Evolutionary conservation across 2,888 invertebrate species (phyloP).

Genomic region (Nomada ruficornis): DNA sequence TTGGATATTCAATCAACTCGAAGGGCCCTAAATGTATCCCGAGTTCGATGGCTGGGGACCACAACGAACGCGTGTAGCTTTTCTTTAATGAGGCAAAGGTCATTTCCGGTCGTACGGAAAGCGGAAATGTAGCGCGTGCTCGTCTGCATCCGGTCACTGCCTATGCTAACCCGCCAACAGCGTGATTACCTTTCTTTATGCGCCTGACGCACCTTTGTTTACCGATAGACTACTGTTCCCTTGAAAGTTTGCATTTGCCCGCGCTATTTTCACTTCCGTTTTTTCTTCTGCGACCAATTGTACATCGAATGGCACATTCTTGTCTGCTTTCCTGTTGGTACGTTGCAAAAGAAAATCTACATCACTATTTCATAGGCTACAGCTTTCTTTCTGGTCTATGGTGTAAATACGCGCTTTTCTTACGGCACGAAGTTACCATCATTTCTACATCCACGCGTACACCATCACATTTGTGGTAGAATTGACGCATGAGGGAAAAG

Average conservation of each 20-base stretch:
- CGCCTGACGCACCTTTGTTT: constrained; percentile 42
- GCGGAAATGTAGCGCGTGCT: constrained; percentile 78
- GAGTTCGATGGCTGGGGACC: constrained; percentile 24
- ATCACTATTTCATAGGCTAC: not conserved
- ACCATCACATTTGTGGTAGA: not conserved
- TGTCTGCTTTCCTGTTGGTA: not conserved
- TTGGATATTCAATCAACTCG: constrained; percentile 16
- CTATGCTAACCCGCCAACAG: constrained; percentile 37
- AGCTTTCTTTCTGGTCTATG: not conserved
- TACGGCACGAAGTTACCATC: not conserved
- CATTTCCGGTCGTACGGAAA: constrained; percentile 76
- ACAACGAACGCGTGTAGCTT: constrained; percentile 63
- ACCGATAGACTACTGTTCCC: not conserved
- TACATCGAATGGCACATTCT: not conserved
- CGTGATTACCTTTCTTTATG: constrained; percentile 8
- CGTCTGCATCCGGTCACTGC: constrained; percentile 72
- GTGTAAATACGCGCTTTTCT: not conserved
- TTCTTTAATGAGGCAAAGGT: constrained; percentile 76
- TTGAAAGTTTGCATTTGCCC: not conserved
- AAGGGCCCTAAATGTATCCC: not conserved
- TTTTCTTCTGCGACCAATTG: too few species aligned
- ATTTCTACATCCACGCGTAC: not conserved
- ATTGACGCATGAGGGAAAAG: constrained; percentile 24
- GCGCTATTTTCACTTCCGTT: not conserved
- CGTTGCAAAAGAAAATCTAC: not conserved